Percentiles rank a stretch among this genome's conserved stretches.
These are phyloP conservation scores for Pongo abelii DNA, from an alignment of 2,113 vertebrate genomes.

Conservation along the genomic window DNA sequence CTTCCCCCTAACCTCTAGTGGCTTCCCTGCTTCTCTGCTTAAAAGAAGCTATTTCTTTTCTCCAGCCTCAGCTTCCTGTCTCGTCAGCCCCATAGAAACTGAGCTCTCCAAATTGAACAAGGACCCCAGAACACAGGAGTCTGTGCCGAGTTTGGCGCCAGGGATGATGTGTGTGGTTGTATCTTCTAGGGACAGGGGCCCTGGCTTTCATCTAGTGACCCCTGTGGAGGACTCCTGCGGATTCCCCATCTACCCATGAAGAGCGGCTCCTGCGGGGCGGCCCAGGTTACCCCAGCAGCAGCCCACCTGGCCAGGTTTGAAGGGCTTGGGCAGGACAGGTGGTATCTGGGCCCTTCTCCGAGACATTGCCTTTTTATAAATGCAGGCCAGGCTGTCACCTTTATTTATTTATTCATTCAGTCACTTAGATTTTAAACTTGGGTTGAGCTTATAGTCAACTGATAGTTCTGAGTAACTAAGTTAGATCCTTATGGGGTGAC, in stretches of 20 bases:
- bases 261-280: not conserved
- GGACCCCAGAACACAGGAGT: not conserved
- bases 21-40: not conserved
- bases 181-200: not conserved
- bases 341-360: not conserved
- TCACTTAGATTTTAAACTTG: not conserved
- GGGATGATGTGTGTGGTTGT: too few relatives aligned
- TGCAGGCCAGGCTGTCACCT: not conserved
- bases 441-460: fast-evolving
- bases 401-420: not conserved
- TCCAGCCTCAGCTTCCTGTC: not conserved
- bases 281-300: not conserved
- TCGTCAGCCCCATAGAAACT: not conserved
- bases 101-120: fast-evolving
- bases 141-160: not conserved
- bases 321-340: not conserved
- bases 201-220: not conserved
- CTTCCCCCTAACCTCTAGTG: fast-evolving
- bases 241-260: not conserved
- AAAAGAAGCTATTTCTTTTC: not conserved
- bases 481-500: fast-evolving
- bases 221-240: not conserved
- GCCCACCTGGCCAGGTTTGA: not conserved
- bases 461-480: fast-evolving
- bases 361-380: not conserved